Evolutionary conservation across 2,797 vertebrate genomes (phyloP), one percentile per base, ranked within the genome.

Genomic region (Hyperoplus lanceolatus): DNA sequence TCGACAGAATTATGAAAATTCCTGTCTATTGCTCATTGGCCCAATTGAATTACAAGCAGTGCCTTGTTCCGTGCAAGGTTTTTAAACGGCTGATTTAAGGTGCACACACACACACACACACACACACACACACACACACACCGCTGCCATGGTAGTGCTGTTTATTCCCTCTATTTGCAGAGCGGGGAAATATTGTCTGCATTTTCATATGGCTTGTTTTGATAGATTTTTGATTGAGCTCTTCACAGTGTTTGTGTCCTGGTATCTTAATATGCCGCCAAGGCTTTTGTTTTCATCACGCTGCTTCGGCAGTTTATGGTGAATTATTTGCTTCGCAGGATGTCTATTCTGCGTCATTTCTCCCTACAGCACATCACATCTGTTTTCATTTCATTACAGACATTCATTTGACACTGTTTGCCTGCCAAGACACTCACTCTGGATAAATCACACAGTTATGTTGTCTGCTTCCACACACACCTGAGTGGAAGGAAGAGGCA

Each of bases 1-100:
- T 86, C 90, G 90, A 91, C 95, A 95, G 95, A 96, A 96, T 96
- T 96, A 96, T 93, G 94, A 94, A 96, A 95, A 96, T 94, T 92
- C 90, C 92, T 80, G 93, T 95, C 90, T 95, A 87, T 79, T 96
- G 95, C 93, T 97, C 95, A 94, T 95, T 94, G 95, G 94, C 91
- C 92, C 94, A 89, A 90, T 93, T 92, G 92, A 95, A 95, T 95
- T 95, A 95, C 94, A 94, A 95, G 93, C 90, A 88, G 79, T 73
- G 80, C 90, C 80, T 91, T 91, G 89, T 89, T 86, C 64, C 39
- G 29, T 86, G 80, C 56, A 65, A 66, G 78, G 77, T 74, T 89
- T 92, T 93, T 90, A n/a, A 89, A 91, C 73, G 88, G 88, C 87
- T 5, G 21, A 89, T 85, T 92, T 87, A 91, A 93, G 91, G 75